Evolutionary conservation across 2,888 invertebrate genomes (phyloP), one percentile per base, ranked within the genome.

Genomic region (Drosophila anomalipes): DNA sequence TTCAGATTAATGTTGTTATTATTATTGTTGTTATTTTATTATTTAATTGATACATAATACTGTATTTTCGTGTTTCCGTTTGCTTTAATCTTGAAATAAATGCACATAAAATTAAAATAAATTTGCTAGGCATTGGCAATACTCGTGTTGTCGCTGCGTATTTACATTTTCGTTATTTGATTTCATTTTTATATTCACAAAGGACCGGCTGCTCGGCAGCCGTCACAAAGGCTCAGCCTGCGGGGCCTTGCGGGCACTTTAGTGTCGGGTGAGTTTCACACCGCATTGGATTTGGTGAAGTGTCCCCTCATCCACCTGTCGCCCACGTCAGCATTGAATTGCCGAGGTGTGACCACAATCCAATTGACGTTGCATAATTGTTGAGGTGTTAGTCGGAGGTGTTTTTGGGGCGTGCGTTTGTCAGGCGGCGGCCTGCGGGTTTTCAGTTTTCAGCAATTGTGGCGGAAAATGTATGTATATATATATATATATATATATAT

Each of bases 361-460:
- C 78, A 77, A 79, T 79, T 79, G 81, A 70, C 69, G 81, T 51
- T 47, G 73, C 69, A 77, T 81, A 79, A 81, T 79, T 79, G 73
- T 51, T 47, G 57, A 79, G 79, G 81, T 77, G 79, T 77, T 73
- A 49, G 72, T 26, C 49, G 47, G 51, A 52, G 52, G 49, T 67
- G 61, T 62, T 49, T 74, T 51, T 52, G 19, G 7, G n/a, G 35
- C 4, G 35, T 47, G 12, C 22, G 33, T 28, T 19, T 59, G 59
- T 30, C 70, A 39, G 37, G 28, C 33, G 26, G 12, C 28, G 16
- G 58, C 57, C 57, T 57, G 58, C 44, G 53, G 61, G 61, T 4
- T 30, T 41, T 22, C 28, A 54, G 35, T 68, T 32, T 12, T 16
- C 49, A 28, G 33, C 22, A n/a, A 33, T 41, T 69, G 39, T 37